Base-by-base conservation (phyloP, 2,797 vertebrate genomes). In the Tapirus indicus region DNA sequence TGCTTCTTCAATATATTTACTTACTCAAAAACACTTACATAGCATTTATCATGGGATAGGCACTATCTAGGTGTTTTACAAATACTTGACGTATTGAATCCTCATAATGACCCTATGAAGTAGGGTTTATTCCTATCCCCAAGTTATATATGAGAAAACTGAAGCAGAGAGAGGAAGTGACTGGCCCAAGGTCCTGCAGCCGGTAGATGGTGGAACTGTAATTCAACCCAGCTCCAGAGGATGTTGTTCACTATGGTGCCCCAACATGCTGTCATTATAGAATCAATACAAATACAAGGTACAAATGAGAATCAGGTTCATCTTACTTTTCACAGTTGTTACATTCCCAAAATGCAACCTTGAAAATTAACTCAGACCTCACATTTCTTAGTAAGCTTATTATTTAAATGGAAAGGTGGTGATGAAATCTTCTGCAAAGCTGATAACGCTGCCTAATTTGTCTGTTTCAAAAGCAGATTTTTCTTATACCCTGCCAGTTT, bases 41-140 rank as follows among this genome's bases (percentile, higher is more conserved):
- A 25, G 16, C 4, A 66, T 78, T 87, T 83, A 38, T 56, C 77
- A 52, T 0, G 2, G 35, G 16, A 25, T 25, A 68, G 7, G 4
- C 21, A 68, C 49, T 64, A 27, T 41, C 41, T 77, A 38, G 7
- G 13, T 85, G 6, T 78, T 93, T 80, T 80, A 60, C 29, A 93
- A 88, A 89, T 82, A 90, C 38, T 84, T 84, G 32, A 89, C 75
- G 94, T 44, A 66, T 32, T 18, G 16, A 62, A 7, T 92, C 88
- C 38, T 64, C 74, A 11, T 32, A 84, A 41, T 18, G 88, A 49
- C 29, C 38, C 29, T 77, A 21, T 64, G 12, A 91, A 86, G n/a
- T 56, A 77, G 27, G 2, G 35, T 85, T 77, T 56, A 4, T 68
- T 47, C 58, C n/a, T 35, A 69, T 66, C 20, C 16, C 60, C 62